Evolutionary conservation across 2,797 vertebrate genomes (phyloP), one percentile per base, ranked within the genome.

Genomic region (Falco biarmicus): DNA sequence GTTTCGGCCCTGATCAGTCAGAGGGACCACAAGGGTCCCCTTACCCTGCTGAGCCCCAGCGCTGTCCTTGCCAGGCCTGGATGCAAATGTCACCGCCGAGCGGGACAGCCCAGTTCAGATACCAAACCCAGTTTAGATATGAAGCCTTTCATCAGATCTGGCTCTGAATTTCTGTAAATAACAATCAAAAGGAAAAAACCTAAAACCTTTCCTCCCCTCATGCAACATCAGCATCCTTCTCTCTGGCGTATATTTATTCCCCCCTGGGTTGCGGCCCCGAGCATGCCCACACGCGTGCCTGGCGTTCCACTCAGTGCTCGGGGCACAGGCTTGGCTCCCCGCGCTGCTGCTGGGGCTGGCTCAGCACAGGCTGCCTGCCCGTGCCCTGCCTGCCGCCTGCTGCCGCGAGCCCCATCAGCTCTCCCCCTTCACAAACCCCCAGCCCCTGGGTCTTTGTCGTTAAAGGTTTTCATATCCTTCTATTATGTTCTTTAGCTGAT

Each of bases 341-440:
- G 37, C 10, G 37, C 37, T 37, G 37, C 37, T 37, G 37, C 37
- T 37, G 39, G 39, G 39, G 39, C 39, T 39, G 39, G 39, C 39
- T 39, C 39, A 39, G 39, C 39, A 39, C 39, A 39, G 39, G 39
- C 39, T 39, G 39, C 39, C 39, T 50, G 20, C 37, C 53, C 15
- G 0, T 17, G 18, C 25, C 14, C 32, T 24, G 60, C 48, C 25
- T 13, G 54, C n/a, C 10, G 28, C 7, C 0, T 2, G 0, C n/a
- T 4, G 0, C n/a, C 2, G 6, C 17, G 31, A 37, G 39, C 57
- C 54, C 25, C 3, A 6, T 0, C 8, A 70, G 32, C n/a, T 15
- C 43, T 34, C 53, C 21, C 48, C 10, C 54, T 1, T 4, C 13
- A 63, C 1, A 0, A 13, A 13, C 41, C 3, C 48, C 31, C 47